Evolutionary conservation across 2,797 vertebrate genomes (phyloP).

Genomic region (Characodon lateralis): DNA sequence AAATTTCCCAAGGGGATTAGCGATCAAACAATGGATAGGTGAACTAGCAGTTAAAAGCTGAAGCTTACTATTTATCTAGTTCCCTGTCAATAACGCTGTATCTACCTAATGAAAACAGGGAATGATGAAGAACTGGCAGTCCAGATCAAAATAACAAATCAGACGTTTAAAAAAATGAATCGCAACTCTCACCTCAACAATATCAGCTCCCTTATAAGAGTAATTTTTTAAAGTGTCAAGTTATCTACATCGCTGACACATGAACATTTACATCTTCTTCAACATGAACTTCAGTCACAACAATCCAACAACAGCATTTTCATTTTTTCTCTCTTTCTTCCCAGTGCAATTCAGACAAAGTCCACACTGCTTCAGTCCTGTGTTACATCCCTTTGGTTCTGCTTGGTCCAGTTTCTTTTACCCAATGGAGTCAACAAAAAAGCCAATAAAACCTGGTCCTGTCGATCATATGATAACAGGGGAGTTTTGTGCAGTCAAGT

Average conservation of each 20-base stretch:
- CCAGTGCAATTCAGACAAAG: constrained; percentile 63
- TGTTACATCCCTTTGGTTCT: constrained; percentile 27
- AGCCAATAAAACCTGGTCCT: constrained; percentile 11
- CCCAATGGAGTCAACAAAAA: constrained; percentile 22
- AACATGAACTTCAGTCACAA: constrained; percentile 31
- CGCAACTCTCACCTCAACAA: constrained; percentile 34
- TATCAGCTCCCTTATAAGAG: constrained; percentile 34
- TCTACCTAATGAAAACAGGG: constrained; percentile 19
- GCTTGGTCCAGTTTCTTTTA: constrained; percentile 48
- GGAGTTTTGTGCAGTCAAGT: constrained; percentile 36
- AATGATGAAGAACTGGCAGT: constrained; percentile 50
- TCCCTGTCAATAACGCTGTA: constrained; percentile 26
- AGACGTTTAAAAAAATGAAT: constrained; percentile 25
- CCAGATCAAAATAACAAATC: constrained; percentile 41
- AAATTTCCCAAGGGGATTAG: constrained; percentile 15
- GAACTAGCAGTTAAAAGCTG: constrained; percentile 28
- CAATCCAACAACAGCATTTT: constrained; percentile 60
- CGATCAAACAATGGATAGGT: constrained; percentile 18
- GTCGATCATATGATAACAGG: constrained; percentile 12
- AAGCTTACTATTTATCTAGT: constrained; percentile 37
- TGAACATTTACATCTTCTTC: constrained; percentile 38
- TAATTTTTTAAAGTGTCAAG: constrained; percentile 5
- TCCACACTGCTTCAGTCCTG: constrained; percentile 5
- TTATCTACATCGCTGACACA: constrained; percentile 9
- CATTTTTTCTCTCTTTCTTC: not conserved